phyloP scores from a whole-genome alignment of 37 sponge, comb jelly and placozoan genomes.

The Diacarnus erythraeanus region DNA sequence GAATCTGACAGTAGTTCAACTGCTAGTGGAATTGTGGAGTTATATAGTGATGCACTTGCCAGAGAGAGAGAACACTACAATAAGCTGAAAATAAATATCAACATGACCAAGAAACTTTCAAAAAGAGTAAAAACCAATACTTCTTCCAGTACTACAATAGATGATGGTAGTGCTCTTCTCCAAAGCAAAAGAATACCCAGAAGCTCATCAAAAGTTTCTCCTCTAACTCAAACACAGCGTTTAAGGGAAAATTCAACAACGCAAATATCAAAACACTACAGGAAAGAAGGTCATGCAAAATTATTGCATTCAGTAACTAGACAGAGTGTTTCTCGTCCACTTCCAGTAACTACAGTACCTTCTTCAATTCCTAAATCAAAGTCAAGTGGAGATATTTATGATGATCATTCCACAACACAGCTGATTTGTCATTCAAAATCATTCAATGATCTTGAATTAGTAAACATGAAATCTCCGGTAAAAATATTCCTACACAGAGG shows the following conservation, averaged over 20 bases:
- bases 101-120: constrained; percentile 6
- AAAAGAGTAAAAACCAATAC: not conserved
- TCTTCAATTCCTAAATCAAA: not conserved
- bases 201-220: no score
- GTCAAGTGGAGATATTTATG: not conserved
- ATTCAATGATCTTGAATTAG: no score
- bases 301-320: constrained; percentile 22
- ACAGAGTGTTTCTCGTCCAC: no score
- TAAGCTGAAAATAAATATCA: constrained; percentile 27
- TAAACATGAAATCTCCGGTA: no score
- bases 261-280: not conserved
- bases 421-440: no score
- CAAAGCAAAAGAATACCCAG: not conserved
- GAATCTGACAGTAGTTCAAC: constrained; percentile 20
- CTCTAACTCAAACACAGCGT: no score
- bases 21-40: not conserved
- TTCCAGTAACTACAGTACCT: not conserved
- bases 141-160: not conserved
- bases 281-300: constrained; percentile 24
- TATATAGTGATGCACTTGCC: not conserved
- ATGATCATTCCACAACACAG: not conserved
- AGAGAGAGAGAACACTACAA: constrained; percentile 28
- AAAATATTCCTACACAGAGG: no score
- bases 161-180: not conserved
- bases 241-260: not conserved